phyloP scores from a whole-genome alignment of 1,140 invertebrate genomes.

The Eueides isabella region DNA sequence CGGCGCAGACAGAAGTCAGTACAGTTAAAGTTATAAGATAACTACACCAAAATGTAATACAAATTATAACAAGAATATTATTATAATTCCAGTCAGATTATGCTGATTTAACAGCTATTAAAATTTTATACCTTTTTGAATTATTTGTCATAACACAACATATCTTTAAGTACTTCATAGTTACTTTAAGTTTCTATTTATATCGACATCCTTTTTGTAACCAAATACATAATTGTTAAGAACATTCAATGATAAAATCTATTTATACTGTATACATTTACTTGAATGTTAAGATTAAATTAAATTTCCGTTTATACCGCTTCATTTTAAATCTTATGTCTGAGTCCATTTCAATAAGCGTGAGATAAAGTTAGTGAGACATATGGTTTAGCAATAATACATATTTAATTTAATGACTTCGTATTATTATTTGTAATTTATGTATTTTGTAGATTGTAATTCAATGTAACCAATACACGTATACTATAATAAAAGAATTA shows the following conservation, averaged over 20 bases:
- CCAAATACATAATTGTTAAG: too few species aligned
- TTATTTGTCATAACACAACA: too few species aligned
- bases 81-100: background rate
- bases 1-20: constrained; percentile 6
- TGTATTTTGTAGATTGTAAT: background rate
- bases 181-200: too few species aligned
- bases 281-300: too few species aligned
- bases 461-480: background rate
- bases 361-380: constrained; percentile 5
- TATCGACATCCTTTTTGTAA: too few species aligned
- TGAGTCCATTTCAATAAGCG: background rate
- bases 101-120: background rate
- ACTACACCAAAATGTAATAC: background rate
- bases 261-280: too few species aligned
- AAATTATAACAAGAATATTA: background rate
- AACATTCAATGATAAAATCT: too few species aligned
- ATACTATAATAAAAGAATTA: too few species aligned
- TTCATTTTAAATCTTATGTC: constrained; percentile 14
- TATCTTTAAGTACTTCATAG: too few species aligned
- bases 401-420: constrained; percentile 9
- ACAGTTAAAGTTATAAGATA: background rate
- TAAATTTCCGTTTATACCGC: background rate
- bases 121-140: too few species aligned
- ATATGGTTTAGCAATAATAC: constrained; percentile 15
- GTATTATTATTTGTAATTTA: constrained; percentile 5